Base-by-base conservation (phyloP, 2,888 invertebrate species). In the Polietes domitor region DNA sequence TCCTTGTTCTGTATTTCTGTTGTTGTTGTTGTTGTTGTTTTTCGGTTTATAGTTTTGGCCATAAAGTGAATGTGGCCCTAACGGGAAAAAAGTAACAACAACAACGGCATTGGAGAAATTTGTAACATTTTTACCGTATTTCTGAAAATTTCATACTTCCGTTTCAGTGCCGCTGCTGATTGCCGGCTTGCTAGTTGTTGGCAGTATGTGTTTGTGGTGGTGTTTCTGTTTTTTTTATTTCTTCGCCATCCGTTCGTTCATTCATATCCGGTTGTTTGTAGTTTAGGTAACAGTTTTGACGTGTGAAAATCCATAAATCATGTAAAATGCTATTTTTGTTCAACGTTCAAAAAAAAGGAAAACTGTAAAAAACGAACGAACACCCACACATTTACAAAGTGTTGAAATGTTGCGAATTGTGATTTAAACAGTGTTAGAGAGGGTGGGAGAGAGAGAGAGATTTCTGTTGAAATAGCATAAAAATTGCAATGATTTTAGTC, bases 231-330 rank as follows among this genome's bases (percentile, higher is more conserved):
- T 47, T 26, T 24, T 58, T 58, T 15, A 12, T 0, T 47, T 15
- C 47, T 47, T n/a, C 47, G 12, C 47, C 47, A 47, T 61, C 26
- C 61, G 61, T 32, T 72, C 71, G 75, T 76, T 76, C 73, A 77
- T 71, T 80, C 70, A 76, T 70, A 84, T 84, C 84, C 84, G 81
- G 84, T 84, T 81, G 84, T 84, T 84, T 84, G 84, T 79, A 84
- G 84, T 84, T 84, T 84, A 84, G 84, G 84, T 84, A 84, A 84
- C 84, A 84, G 81, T 84, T 84, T 84, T 84, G 84, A 81, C 84
- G 84, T 84, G 84, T 84, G 84, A 84, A 84, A 85, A 84, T 85
- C 88, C 88, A 89, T 89, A 89, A 90, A 90, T 89, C 90, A 90
- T 88, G 89, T 87, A 90, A 90, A 84, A 81, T 81, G 58, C 77